Base-by-base conservation (phyloP, 1,140 invertebrate species). In the Lepidurus arcticus region DNA sequence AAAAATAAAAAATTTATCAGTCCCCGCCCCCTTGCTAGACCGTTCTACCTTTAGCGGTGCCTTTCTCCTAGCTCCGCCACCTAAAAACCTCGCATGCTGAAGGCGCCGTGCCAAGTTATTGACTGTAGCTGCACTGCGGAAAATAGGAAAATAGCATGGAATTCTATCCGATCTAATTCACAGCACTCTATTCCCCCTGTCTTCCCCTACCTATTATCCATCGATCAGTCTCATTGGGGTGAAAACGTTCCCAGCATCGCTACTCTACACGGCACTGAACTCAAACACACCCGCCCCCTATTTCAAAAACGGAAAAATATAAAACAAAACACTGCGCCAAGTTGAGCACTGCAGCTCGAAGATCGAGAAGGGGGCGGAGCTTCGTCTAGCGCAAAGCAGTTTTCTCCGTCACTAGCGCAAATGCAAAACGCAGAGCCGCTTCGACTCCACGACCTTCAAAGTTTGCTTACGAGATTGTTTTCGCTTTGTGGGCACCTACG, bases 51-150 rank as follows among this genome's bases (percentile, higher is more conserved):
- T 65, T 65, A 9, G 4, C 53, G 21, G 16, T 21, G 1, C 5
- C 21, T 65, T n/a, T 65, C 53, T 21, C 6, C 53, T 1, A 65
- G 53, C 21, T 21, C 53, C 53, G 53, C 53, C 53, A 1, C 21
- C 53, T 16, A 65, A 13, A 65, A 1, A 13, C 53, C 53, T 65
- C 21, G 53, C 53, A 13, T 7, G 16, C 21, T 21, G 34, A 13
- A n/a, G 53, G 53, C 53, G n/a, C 53, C n/a, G 21, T 65, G 53
- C 53, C 53, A 65, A 16, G 53, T 65, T 65, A 65, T 65, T 21
- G 53, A 65, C 53, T 21, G n/a, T 65, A 65, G 53, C 53, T 65
- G 53, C 53, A 65, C 21, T 65, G 53, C 53, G 53, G 53, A 21
- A 65, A 53, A 53, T 53, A n/a, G 11, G 21, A n/a, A 11, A 65